Evolutionary conservation across 1,140 invertebrate genomes (phyloP), one percentile per base, ranked within the genome.

Genomic region (Ooceraea biroi): DNA sequence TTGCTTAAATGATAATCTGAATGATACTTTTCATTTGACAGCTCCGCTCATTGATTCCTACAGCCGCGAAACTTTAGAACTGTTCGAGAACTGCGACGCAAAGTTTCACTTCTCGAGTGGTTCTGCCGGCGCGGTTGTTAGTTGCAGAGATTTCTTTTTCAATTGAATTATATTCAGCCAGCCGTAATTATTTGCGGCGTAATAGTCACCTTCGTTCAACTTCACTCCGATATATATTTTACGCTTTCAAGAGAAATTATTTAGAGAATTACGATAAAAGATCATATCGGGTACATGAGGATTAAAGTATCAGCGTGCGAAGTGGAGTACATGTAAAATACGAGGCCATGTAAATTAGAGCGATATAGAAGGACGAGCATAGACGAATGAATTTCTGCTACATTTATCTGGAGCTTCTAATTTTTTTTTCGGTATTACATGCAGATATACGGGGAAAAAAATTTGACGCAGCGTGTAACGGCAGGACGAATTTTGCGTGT

Each of bases 121-220:
- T 44, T 60, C n/a, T 27, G 17, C 2, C 22, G 2, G 17, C 36
- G 17, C 22, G 36, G 27, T 4, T n/a, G 17, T 74, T 60, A 36
- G n/a, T 74, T 22, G 60, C n/a, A 2, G 14, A 74, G 11, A 74
- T 74, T 74, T 60, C 14, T 25, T 60, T 74, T 46, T 60, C 41
- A 74, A 60, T 61, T 11, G 55, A 27, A 85, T 85, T 74, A 74
- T 50, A 74, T 84, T 85, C 41, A 50, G 14, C 36, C 36, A 73
- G 41, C 30, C 48, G 19, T 46, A 17, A 14, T 52, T 22, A 11
- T 11, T 72, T 17, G 41, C n/a, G 27, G 17, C 60, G 30, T 78
- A n/a, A n/a, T n/a, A n/a, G n/a, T n/a, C n/a, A n/a, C n/a, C n/a
- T 78, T 22, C 30, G 44, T 48, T 74, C 8, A 41, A 8, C 30